phyloP scores from a whole-genome alignment of 92 coral and sea anemone species.

The Micromussa lordhowensis region DNA sequence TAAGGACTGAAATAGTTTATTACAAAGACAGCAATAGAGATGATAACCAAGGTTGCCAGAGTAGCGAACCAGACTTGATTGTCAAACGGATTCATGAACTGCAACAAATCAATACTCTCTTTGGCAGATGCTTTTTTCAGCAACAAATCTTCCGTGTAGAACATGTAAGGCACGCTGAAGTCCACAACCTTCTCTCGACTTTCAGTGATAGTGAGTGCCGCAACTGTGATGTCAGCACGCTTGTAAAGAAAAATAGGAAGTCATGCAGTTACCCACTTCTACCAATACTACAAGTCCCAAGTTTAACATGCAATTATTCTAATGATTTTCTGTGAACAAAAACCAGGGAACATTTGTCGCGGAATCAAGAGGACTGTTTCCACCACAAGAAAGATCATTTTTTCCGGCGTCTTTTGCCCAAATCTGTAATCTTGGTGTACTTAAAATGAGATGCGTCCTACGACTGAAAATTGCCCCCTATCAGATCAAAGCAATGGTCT shows the following conservation, averaged over 20 bases:
- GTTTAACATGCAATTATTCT: too few relatives aligned
- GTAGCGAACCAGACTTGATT: constrained; percentile 83
- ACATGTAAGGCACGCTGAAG: constrained; percentile 81
- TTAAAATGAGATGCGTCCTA: too few relatives aligned
- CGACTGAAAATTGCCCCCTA: too few relatives aligned
- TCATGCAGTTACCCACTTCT: neutral
- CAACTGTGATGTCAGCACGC: constrained; percentile 77
- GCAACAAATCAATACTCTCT: constrained; percentile 52
- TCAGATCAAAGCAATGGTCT: too few relatives aligned
- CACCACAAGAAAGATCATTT: too few relatives aligned
- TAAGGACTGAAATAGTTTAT: constrained; percentile 83
- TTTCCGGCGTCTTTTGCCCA: too few relatives aligned
- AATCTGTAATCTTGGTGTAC: too few relatives aligned
- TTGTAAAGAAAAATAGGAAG: neutral
- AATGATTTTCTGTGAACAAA: too few relatives aligned
- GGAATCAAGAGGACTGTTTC: too few relatives aligned
- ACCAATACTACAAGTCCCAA: too few relatives aligned
- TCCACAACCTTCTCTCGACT: constrained; percentile 58
- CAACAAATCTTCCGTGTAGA: constrained; percentile 72
- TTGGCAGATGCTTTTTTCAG: constrained; percentile 49
- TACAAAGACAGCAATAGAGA: constrained; percentile 63
- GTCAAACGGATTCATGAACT: constrained; percentile 87
- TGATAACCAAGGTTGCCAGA: constrained; percentile 69
- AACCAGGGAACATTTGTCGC: too few relatives aligned
- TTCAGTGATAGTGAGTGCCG: constrained; percentile 78